Conservation (phyloP, 2,888 invertebrate species). For the Drosophila tripunctata region DNA sequence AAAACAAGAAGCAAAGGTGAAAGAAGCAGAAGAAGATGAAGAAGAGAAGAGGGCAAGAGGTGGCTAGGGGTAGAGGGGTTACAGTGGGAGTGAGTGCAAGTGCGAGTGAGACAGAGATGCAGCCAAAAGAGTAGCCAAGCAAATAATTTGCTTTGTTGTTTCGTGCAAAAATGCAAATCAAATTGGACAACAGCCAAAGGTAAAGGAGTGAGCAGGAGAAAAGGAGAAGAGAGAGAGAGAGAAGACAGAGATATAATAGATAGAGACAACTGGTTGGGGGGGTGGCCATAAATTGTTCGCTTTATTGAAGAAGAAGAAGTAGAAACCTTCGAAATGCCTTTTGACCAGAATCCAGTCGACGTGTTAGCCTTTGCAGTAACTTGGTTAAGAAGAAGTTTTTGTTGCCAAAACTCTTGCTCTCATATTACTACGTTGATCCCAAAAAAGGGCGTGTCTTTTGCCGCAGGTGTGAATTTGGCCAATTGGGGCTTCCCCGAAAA, state of each 20-base stretch:
- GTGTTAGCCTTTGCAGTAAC: not conserved
- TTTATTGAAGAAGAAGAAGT: no score
- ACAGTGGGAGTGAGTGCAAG: no score
- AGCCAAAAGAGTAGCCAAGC: constrained; percentile 9
- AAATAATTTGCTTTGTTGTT: constrained; percentile 20
- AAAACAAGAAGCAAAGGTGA: constrained; percentile 28
- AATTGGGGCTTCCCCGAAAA: constrained; percentile 32
- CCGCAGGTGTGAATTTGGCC: constrained; percentile 48
- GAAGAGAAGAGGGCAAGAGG: not conserved
- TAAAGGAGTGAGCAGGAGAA: not conserved
- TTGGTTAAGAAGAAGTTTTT: constrained; percentile 32
- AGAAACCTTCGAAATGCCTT: no score
- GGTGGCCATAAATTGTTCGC: constrained; percentile 4
- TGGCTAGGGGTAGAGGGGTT: no score
- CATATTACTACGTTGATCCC: constrained; percentile 3
- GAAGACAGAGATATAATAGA: not conserved
- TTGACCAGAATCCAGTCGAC: constrained; percentile 8
- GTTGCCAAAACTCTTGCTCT: constrained; percentile 6
- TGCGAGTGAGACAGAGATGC: not conserved
- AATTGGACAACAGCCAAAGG: constrained; percentile 21
- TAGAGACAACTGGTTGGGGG: not conserved
- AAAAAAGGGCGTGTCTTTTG: not conserved
- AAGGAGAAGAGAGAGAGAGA: not conserved
- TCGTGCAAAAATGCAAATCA: constrained; percentile 60
- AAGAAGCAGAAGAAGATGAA: not conserved